phyloP scores from a whole-genome alignment of 2,113 vertebrate species.

The Daboia siamensis region DNA sequence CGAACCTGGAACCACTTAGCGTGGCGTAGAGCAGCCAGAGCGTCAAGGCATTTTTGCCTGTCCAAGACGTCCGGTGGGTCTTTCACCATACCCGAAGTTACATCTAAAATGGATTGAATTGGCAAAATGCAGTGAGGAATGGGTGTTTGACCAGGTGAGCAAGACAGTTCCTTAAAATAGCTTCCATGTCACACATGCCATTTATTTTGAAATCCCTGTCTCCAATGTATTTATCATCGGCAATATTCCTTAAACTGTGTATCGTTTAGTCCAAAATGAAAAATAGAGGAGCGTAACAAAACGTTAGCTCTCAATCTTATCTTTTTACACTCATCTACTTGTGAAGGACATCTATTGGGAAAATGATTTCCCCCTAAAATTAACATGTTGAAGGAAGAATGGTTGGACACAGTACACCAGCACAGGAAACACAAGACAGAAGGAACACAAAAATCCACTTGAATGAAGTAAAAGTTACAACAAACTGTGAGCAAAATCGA shows the following conservation, averaged over 20 bases:
- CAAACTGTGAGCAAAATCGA: conserved; percentile 42
- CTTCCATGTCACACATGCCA: conserved; percentile 96
- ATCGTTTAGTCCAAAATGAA: conserved; percentile 23
- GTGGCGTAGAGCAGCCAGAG: conserved; percentile 99
- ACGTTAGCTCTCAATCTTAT: conserved; percentile 49
- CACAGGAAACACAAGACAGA: conserved; percentile 77
- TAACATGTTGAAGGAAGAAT: conserved; percentile 71
- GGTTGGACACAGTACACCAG: conserved; percentile 79
- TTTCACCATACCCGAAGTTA: conserved; percentile 99
- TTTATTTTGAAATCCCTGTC: conserved; percentile 55
- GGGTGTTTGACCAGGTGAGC: conserved; percentile 99
- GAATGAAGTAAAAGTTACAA: conserved; percentile 68
- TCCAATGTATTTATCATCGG: conserved; percentile 33
- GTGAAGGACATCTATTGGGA: conserved; percentile 46
- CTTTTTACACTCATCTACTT: conserved; percentile 41
- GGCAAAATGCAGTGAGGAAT: conserved; percentile 99
- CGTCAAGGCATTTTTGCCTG: conserved; percentile 99
- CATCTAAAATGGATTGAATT: conserved; percentile 99
- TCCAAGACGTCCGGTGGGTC: conserved; percentile 99
- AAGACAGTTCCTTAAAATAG: conserved; percentile 85
- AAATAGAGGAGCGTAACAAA: conserved; percentile 30
- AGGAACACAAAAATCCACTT: conserved; percentile 85
- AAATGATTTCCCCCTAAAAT: conserved; percentile 61
- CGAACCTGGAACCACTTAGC: conserved; percentile 99
- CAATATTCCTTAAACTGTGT: conserved; percentile 35